Conservation (phyloP, 2,797 vertebrate genomes). For the Hypotaenidia okinawae region DNA sequence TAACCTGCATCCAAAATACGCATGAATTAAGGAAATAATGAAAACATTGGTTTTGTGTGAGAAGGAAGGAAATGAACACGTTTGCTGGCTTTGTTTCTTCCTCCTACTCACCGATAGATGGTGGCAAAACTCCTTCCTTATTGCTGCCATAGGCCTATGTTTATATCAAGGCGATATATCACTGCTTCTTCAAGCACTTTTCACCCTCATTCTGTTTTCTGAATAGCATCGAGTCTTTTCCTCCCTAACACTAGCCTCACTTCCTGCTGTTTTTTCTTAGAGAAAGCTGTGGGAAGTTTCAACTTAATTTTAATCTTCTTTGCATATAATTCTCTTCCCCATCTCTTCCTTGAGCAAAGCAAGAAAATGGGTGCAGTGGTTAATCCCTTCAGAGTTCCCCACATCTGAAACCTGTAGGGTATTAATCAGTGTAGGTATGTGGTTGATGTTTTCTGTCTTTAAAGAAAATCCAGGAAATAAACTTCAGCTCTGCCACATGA, state of each 20-base stretch:
- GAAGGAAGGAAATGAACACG: not conserved
- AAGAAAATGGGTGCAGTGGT: not conserved
- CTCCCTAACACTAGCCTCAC: not conserved
- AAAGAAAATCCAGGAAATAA: not conserved
- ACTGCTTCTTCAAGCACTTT: not conserved
- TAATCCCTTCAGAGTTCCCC: not conserved
- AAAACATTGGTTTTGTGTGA: not conserved
- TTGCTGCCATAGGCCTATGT: not conserved
- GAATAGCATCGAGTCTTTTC: not conserved
- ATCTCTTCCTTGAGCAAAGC: not conserved
- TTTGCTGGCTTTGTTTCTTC: not conserved
- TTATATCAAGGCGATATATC: not conserved
- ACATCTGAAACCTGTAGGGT: not conserved
- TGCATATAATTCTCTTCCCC: not conserved
- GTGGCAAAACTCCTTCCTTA: slow-evolving; percentile 54
- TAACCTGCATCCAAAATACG: not conserved
- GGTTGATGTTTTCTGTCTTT: not conserved
- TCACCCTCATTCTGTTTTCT: not conserved
- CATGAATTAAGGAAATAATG: not conserved
- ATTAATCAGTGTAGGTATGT: not conserved
- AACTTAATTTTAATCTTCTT: slow-evolving; percentile 4
- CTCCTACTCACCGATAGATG: slow-evolving; percentile 15
- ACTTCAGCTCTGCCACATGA: not conserved
- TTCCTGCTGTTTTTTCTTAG: not conserved
- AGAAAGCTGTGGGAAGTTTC: not conserved